Percentiles rank a stretch among this genome's conserved stretches.
Evolutionary conservation across 2,113 vertebrate species (phyloP).

Genomic region (Sprattus sprattus): DNA sequence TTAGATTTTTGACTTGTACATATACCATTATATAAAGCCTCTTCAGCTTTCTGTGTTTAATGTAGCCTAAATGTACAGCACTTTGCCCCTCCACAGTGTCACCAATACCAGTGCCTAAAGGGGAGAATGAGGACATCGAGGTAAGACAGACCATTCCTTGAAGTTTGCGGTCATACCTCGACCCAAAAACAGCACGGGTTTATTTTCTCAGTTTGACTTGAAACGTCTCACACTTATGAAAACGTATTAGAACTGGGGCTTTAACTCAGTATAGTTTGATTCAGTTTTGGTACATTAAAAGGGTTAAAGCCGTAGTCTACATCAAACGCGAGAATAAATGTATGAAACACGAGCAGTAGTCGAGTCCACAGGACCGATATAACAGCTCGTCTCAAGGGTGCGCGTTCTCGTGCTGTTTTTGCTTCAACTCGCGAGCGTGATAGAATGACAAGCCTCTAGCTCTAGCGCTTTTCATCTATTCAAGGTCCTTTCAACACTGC

Average conservation of each 20-base stretch:
- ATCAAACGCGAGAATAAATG: background rate
- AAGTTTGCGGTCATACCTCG: background rate
- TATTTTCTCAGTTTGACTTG: background rate
- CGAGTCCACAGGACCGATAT: background rate
- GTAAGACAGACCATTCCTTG: constrained; percentile 49
- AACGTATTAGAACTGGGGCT: background rate
- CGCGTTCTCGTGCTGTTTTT: background rate
- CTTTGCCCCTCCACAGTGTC: constrained; percentile 57
- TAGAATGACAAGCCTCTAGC: background rate
- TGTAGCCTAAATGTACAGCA: background rate
- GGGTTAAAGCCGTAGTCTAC: background rate
- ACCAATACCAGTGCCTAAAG: constrained; percentile 64
- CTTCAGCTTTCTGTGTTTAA: background rate
- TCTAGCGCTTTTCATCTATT: background rate
- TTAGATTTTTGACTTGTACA: background rate
- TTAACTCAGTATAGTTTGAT: background rate
- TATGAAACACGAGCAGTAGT: background rate
- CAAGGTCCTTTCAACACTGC: background rate
- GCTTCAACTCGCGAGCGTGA: background rate
- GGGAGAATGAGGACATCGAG: constrained; percentile 69
- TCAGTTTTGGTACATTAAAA: background rate
- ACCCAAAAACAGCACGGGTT: background rate
- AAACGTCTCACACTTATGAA: background rate
- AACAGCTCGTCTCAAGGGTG: background rate
- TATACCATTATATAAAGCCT: background rate